These are phyloP conservation scores for Microctenopoma stevenorrisi DNA, from an alignment of 2,797 vertebrate species.

Conservation along the genomic window DNA sequence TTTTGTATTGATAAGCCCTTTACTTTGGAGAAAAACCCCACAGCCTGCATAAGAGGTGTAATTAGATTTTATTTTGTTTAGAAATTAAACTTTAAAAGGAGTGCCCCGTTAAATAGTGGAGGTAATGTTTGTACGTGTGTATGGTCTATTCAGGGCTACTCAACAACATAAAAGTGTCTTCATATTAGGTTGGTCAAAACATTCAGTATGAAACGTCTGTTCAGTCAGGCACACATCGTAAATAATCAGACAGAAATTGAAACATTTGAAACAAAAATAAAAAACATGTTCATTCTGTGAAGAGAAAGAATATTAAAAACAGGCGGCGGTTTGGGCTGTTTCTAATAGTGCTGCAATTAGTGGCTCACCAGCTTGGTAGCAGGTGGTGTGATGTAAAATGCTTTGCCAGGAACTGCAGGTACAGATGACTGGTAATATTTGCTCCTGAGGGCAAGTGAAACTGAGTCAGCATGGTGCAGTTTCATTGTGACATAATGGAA, in stretches of 20 bases:
- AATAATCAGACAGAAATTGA: too few species aligned
- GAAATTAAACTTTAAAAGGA: too few species aligned
- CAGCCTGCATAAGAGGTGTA: background rate
- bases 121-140: too few species aligned
- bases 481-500: background rate
- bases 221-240: background rate
- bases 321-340: background rate
- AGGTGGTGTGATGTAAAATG: background rate
- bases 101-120: too few species aligned
- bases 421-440: constrained; percentile 21
- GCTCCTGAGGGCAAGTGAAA: constrained; percentile 23
- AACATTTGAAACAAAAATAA: too few species aligned
- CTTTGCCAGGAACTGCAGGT: constrained; percentile 15
- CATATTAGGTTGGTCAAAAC: too few species aligned
- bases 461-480: constrained; percentile 20
- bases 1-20: background rate
- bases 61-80: too few species aligned
- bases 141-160: too few species aligned
- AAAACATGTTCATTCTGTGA: background rate
- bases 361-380: background rate
- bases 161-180: too few species aligned
- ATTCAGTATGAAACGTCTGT: too few species aligned
- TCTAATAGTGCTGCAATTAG: background rate
- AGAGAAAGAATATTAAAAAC: background rate
- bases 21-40: background rate